Percentiles rank a stretch among this genome's conserved stretches.
Conservation (phyloP, 1,140 invertebrate genomes). For the Ctenoplectra terminalis region DNA sequence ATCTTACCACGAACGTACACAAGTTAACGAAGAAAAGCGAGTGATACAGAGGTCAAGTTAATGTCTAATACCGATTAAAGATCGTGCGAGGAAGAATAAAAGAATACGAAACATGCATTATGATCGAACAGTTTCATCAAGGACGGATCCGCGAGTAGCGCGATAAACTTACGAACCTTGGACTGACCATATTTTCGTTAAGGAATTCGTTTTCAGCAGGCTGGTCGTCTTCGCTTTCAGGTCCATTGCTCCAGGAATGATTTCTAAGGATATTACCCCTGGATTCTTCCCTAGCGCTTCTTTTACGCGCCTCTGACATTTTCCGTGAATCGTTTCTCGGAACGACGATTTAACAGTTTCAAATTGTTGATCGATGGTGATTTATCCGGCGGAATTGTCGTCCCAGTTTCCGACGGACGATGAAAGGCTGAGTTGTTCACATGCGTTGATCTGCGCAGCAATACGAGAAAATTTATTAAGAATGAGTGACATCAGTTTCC, state of each 20-base stretch:
- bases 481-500: background rate
- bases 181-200: slow-evolving; percentile 23
- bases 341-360: background rate
- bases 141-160: background rate
- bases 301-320: slow-evolving; percentile 36
- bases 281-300: background rate
- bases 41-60: background rate
- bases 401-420: slow-evolving; percentile 37
- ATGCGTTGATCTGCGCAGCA: slow-evolving; percentile 45
- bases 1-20: background rate
- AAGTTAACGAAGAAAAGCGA: slow-evolving; percentile 8
- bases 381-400: slow-evolving; percentile 52
- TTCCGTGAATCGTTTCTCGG: background rate
- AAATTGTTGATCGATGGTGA: background rate
- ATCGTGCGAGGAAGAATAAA: background rate
- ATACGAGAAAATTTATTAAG: slow-evolving; percentile 12
- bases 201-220: slow-evolving; percentile 56
- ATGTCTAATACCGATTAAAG: background rate
- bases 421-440: slow-evolving; percentile 44
- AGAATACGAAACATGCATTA: background rate
- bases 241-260: slow-evolving; percentile 66
- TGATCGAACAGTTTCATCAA: background rate
- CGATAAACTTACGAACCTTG: slow-evolving; percentile 55
- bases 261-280: slow-evolving; percentile 57
- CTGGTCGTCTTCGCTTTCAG: slow-evolving; percentile 58